Conservation (phyloP, 2,113 vertebrate genomes). For the Spheniscus mendiculus region DNA sequence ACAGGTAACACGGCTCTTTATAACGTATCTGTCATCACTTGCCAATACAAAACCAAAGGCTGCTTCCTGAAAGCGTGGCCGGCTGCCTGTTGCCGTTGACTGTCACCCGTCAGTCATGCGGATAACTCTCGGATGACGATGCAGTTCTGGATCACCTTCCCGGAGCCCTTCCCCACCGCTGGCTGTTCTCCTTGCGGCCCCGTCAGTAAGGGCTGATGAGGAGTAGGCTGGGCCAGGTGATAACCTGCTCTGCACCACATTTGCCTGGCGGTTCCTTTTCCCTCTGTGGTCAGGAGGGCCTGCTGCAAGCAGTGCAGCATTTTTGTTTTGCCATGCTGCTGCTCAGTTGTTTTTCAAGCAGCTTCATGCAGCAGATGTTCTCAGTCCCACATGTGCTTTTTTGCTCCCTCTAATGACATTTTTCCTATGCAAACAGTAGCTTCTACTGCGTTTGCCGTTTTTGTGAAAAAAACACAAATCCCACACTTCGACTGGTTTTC, state of each 20-base stretch:
- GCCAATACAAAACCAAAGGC: neutral
- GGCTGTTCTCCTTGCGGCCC: neutral
- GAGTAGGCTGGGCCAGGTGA: neutral
- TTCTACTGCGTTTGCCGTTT: slow-evolving; percentile 66
- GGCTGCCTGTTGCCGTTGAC: neutral
- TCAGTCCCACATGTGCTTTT: slow-evolving; percentile 64
- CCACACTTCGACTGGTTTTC: slow-evolving; percentile 29
- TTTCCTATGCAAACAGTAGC: slow-evolving; percentile 69
- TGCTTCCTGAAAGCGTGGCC: neutral
- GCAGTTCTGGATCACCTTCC: neutral
- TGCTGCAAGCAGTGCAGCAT: neutral
- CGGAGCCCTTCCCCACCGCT: rapidly evolving
- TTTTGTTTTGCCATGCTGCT: neutral
- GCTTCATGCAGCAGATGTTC: slow-evolving; percentile 70
- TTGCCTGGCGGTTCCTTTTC: neutral
- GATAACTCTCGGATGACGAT: rapidly evolving
- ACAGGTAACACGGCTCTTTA: neutral
- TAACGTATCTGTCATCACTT: neutral
- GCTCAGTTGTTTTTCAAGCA: slow-evolving; percentile 45
- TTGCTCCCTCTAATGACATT: slow-evolving; percentile 67
- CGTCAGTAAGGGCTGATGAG: rapidly evolving
- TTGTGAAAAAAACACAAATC: slow-evolving; percentile 13
- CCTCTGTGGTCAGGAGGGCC: neutral
- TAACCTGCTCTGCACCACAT: neutral
- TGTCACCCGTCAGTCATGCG: neutral